Percentiles rank a stretch among this genome's conserved stretches.
phyloP scores from a whole-genome alignment of 2,888 invertebrate genomes.

The Boloria selene region DNA sequence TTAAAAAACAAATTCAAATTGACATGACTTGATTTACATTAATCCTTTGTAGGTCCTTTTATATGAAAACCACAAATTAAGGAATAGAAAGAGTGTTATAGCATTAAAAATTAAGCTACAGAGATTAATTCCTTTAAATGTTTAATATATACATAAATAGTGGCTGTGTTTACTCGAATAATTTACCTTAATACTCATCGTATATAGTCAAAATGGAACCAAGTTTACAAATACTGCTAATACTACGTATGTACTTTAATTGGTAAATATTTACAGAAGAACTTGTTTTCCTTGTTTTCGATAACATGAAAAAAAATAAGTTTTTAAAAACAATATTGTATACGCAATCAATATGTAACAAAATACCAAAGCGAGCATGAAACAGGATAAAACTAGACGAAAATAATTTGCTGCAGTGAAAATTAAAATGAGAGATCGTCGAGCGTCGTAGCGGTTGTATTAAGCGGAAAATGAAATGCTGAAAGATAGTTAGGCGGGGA shows the following conservation, averaged over 20 bases:
- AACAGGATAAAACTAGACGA: conserved; percentile 22
- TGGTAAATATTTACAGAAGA: too few species aligned
- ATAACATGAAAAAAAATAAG: neutral
- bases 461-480: conserved; percentile 44
- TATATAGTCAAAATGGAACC: too few species aligned
- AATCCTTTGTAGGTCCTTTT: too few species aligned
- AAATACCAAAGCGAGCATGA: neutral
- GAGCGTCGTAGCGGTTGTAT: conserved; percentile 39
- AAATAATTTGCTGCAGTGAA: conserved; percentile 41
- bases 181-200: too few species aligned
- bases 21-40: too few species aligned
- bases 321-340: neutral
- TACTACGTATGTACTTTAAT: too few species aligned
- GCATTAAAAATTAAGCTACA: conserved; percentile 41
- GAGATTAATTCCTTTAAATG: conserved; percentile 43
- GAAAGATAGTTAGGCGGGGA: conserved; percentile 39
- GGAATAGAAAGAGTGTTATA: too few species aligned
- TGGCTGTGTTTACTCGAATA: conserved; percentile 39
- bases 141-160: conserved; percentile 32
- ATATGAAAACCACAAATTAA: too few species aligned
- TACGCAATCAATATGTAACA: neutral
- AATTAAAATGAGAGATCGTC: conserved; percentile 41
- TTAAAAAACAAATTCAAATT: too few species aligned
- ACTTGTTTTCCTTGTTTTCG: neutral
- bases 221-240: too few species aligned